Base-by-base conservation (phyloP, 2,113 vertebrate species). In the Hydropotes inermis region DNA sequence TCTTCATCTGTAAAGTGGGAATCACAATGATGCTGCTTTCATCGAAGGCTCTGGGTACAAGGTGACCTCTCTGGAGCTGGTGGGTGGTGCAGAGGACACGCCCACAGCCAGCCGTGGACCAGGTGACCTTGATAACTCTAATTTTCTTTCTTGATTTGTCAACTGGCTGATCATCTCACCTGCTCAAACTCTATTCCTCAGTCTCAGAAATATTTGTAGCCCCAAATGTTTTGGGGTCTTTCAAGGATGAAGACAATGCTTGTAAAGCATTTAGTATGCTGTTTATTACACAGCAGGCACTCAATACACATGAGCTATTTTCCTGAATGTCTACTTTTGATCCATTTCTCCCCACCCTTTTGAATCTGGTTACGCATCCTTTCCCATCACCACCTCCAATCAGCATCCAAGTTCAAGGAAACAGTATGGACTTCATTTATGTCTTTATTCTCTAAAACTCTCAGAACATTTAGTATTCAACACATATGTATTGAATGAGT, bases 391-490 rank as follows among this genome's bases (percentile, higher is more conserved):
- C 2, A 5, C 1, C 13, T 28, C 23, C 43, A 85, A 28, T 30
- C 36, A 78, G 60, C 13, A n/a, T 14, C 17, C 36, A 12, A 1
- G 17, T n/a, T 5, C 4, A 21, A 94, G 74, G 23, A 78, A 82
- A 82, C 12, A 61, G 6, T 6, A 39, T 7, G 2, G 33, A 23
- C 16, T 6, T 87, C 27, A 57, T 74, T 93, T 61, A 39, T 36
- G 30, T 87, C 82, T 91, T 92, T 43, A 50, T 70, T 93, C 25
- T 93, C 4, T 55, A 47, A 47, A 92, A 82, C 17, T 45, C 82
- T 87, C 47, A 47, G 39, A 84, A 70, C 70, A 55, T 33, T 57
- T 16, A 58, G 70, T 36, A 33, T 83, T 87, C 25, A 52, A 64
- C 60, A 39, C 74, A 39, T n/a, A 86, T 28, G 70, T 39, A 47